phyloP scores from a whole-genome alignment of 2,797 vertebrate genomes.

The Dicrostonyx torquatus region DNA sequence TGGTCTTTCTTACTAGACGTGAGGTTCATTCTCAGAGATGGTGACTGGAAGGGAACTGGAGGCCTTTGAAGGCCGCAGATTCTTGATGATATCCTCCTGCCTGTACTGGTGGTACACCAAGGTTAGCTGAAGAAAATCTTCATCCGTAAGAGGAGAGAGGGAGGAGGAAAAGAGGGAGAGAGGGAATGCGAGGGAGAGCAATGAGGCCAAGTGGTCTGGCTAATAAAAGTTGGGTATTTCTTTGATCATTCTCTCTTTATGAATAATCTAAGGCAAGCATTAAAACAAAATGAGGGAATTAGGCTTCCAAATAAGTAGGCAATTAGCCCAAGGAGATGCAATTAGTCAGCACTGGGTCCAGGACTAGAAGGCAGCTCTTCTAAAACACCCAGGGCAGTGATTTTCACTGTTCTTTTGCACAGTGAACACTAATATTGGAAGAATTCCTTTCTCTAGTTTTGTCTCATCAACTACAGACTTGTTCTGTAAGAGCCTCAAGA shows the following conservation, averaged over 20 bases:
- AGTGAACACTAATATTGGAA: not conserved
- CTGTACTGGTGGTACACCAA: conserved; percentile 56
- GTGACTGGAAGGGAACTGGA: conserved; percentile 72
- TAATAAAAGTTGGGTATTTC: conserved; percentile 9
- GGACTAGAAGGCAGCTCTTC: not conserved
- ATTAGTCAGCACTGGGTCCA: not conserved
- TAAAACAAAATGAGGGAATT: not conserved
- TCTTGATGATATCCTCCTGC: conserved; percentile 57
- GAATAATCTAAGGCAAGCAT: not conserved
- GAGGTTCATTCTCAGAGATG: conserved; percentile 76
- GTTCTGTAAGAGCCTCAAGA: not conserved
- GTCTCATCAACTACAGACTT: conserved; percentile 53
- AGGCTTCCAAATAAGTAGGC: not conserved
- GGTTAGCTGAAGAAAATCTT: conserved; percentile 43
- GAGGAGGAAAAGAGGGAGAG: not conserved
- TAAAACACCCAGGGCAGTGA: not conserved
- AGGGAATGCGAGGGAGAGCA: not conserved
- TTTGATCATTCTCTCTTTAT: not conserved
- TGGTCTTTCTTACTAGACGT: conserved; percentile 32
- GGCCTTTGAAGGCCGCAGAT: conserved; percentile 60
- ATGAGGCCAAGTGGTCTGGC: not conserved
- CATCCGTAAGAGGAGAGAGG: not conserved
- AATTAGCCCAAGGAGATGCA: not conserved
- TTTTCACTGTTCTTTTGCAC: not conserved
- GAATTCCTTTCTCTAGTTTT: not conserved